phyloP scores from a whole-genome alignment of 2,113 vertebrate genomes.

The Oncorhynchus clarkii region DNA sequence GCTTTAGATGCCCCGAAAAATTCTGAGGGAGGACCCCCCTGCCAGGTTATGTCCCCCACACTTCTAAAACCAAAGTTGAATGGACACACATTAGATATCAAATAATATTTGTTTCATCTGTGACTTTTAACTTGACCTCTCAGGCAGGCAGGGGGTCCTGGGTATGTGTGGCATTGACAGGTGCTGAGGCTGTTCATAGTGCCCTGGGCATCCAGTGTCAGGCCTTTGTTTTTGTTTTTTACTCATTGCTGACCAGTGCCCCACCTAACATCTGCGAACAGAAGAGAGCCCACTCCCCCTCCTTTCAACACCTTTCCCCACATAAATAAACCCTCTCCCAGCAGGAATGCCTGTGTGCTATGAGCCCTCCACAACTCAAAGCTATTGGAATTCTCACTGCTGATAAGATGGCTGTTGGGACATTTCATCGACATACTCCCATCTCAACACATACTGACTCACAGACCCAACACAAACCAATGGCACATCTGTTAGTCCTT shows the following conservation, averaged over 20 bases:
- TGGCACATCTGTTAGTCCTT: constrained; percentile 47
- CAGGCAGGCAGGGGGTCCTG: constrained; percentile 28
- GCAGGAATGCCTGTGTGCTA: constrained; percentile 59
- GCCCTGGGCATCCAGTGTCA: constrained; percentile 62
- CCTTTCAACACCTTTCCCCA: constrained; percentile 67
- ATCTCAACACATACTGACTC: constrained; percentile 50
- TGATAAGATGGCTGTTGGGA: constrained; percentile 57
- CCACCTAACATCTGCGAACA: constrained; percentile 63
- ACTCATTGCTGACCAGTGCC: constrained; percentile 55
- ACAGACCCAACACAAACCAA: constrained; percentile 37
- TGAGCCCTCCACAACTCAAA: constrained; percentile 25
- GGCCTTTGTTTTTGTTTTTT: constrained; percentile 72
- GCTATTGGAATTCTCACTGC: constrained; percentile 51
- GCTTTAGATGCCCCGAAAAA: too few relatives aligned
- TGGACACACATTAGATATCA: not conserved
- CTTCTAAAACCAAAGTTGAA: not conserved
- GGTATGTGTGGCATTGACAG: constrained; percentile 64
- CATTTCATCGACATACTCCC: constrained; percentile 50
- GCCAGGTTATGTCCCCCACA: too few relatives aligned
- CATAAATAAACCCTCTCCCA: constrained; percentile 70
- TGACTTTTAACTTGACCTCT: constrained; percentile 44
- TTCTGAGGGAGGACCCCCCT: too few relatives aligned
- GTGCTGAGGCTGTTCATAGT: constrained; percentile 41
- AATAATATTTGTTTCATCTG: not conserved
- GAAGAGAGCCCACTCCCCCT: constrained; percentile 45